Evolutionary conservation across 2,888 invertebrate species (phyloP), one percentile per base, ranked within the genome.

Genomic region (Falcaria lacertinaria): DNA sequence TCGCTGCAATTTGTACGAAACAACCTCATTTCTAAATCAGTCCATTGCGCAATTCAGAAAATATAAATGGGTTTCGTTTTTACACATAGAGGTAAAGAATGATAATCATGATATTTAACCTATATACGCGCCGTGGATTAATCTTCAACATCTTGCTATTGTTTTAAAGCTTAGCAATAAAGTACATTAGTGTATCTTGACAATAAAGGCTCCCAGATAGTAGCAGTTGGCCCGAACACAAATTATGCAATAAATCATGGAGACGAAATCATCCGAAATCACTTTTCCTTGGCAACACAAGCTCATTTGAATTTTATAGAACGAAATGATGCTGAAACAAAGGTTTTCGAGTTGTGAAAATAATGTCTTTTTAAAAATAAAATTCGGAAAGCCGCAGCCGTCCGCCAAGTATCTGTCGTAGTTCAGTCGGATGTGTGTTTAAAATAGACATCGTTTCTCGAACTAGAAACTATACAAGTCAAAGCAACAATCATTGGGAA

Each of bases 341-440:
- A 83, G 83, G 77, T 74, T 37, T 37, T 72, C 52, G 60, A 54
- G 57, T 44, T 48, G 53, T 67, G 53, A 64, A 63, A 71, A 73
- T 67, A 74, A 69, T 74, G 60, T 69, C 73, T 79, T 74, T 74
- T 74, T 67, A 70, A 83, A 87, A 86, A 86, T 85, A 87, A 83
- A 79, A 74, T 75, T 74, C 77, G 69, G 67, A 74, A 69, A 76
- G 76, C 68, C 22, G 37, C 63, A 65, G 74, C 54, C 74, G 79
- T 60, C 65, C 63, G 88, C 87, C 87, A 88, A 86, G 73, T 76
- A 82, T 79, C 78, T 83, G 85, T 84, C 84, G 76, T 57, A 55
- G 57, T 55, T 48, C 57, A 68, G 72, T 70, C 74, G 67, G 73
- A 74, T 73, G 67, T 66, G 67, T 45, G 66, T 70, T 63, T 51